phyloP scores from a whole-genome alignment of 2,888 invertebrate genomes.

The Augochlorella aurata region DNA sequence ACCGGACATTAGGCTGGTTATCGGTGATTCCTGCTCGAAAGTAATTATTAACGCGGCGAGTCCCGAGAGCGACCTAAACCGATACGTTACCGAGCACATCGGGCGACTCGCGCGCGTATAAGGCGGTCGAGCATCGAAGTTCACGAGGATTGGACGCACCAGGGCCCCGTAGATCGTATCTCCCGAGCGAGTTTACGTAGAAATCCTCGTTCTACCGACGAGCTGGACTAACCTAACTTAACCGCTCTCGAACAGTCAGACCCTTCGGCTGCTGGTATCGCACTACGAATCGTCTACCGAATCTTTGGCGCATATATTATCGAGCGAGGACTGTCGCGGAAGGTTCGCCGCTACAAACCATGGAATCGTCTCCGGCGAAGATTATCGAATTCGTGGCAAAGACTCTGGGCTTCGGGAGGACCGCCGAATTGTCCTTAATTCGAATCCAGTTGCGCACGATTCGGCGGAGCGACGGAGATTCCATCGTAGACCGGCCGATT shows the following conservation, averaged over 20 bases:
- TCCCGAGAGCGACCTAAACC: constrained; percentile 67
- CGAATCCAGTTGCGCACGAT: constrained; percentile 11
- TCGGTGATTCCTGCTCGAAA: constrained; percentile 20
- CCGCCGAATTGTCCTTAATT: constrained; percentile 45
- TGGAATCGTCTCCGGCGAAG: constrained; percentile 54
- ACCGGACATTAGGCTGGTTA: not conserved
- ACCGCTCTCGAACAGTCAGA: constrained; percentile 62
- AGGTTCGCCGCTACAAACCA: constrained; percentile 55
- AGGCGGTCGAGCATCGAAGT: constrained; percentile 70
- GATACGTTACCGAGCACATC: constrained; percentile 55
- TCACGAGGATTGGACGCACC: constrained; percentile 67
- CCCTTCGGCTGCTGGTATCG: constrained; percentile 77
- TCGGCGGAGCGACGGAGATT: not conserved
- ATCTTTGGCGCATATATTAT: constrained; percentile 79
- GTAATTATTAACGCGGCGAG: constrained; percentile 38
- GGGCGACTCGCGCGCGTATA: constrained; percentile 50
- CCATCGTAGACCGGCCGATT: not conserved
- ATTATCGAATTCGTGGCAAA: constrained; percentile 43
- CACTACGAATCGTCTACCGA: constrained; percentile 79
- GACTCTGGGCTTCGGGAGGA: constrained; percentile 1
- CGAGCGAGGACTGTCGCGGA: constrained; percentile 59
- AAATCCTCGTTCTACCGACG: constrained; percentile 74
- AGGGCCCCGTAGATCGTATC: constrained; percentile 75
- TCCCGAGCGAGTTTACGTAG: constrained; percentile 78
- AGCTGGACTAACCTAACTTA: constrained; percentile 66